These are phyloP conservation scores for Orius insidiosus DNA, from an alignment of 1,140 invertebrate genomes.

Conservation along the genomic window DNA sequence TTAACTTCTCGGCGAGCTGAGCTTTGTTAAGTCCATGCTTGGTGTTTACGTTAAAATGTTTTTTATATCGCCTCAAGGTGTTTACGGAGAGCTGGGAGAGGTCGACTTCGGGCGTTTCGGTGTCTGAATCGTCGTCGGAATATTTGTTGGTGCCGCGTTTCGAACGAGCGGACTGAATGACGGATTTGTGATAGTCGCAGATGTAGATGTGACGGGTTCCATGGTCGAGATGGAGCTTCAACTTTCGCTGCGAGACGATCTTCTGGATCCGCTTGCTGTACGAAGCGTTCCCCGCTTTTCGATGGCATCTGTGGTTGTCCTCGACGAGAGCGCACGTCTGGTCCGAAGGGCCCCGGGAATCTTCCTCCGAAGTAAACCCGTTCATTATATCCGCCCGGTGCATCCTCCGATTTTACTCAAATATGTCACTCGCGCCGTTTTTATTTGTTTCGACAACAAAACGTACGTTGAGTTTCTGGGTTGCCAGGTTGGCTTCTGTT, in stretches of 20 bases:
- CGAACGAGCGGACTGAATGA: slow-evolving; percentile 81
- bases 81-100: slow-evolving; percentile 84
- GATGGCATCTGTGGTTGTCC: slow-evolving; percentile 65
- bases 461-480: too few relatives aligned
- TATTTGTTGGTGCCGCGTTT: slow-evolving; percentile 78
- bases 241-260: slow-evolving; percentile 77
- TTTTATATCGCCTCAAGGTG: slow-evolving; percentile 77
- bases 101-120: slow-evolving; percentile 83
- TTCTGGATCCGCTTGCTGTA: slow-evolving; percentile 95
- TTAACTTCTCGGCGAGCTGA: slow-evolving; percentile 85
- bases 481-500: too few relatives aligned
- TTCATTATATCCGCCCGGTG: slow-evolving; percentile 34
- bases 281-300: slow-evolving; percentile 83
- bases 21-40: slow-evolving; percentile 83
- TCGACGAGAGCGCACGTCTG: slow-evolving; percentile 90
- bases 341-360: slow-evolving; percentile 61
- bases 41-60: slow-evolving; percentile 80
- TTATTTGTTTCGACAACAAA: too few relatives aligned
- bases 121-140: slow-evolving; percentile 78
- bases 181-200: slow-evolving; percentile 88
- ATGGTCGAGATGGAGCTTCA: slow-evolving; percentile 75
- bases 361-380: slow-evolving; percentile 79
- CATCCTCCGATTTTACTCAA: slow-evolving; percentile 10
- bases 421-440: too few relatives aligned
- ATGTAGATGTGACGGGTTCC: slow-evolving; percentile 82